These are phyloP conservation scores for Rhinogobio ventralis DNA, from an alignment of 2,797 vertebrate genomes.

Conservation along the genomic window DNA sequence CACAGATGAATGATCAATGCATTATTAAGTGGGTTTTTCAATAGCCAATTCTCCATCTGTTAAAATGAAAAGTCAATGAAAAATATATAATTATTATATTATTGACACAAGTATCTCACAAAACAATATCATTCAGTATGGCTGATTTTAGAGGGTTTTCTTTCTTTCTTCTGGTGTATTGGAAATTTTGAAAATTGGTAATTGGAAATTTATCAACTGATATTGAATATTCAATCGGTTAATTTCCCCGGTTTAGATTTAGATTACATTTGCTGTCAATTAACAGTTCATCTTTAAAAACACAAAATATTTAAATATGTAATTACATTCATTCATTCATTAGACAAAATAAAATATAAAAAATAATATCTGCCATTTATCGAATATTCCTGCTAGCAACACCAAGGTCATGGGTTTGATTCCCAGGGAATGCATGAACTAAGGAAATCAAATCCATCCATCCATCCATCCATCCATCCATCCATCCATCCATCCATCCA, in stretches of 20 bases:
- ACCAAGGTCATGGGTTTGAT: neutral
- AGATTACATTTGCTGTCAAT: neutral
- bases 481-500: too few species aligned
- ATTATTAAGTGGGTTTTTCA: slow-evolving; percentile 18
- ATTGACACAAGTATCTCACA: neutral
- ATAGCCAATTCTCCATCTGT: neutral
- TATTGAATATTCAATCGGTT: neutral
- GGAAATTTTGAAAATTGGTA: too few species aligned
- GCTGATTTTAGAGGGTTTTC: neutral
- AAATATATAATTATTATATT: neutral
- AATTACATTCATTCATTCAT: neutral
- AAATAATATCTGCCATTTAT: too few species aligned
- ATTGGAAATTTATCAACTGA: neutral
- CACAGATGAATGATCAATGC: neutral
- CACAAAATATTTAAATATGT: neutral
- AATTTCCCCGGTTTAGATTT: neutral
- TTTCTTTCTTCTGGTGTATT: too few species aligned
- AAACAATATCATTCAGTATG: neutral
- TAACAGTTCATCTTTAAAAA: neutral
- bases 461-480: too few species aligned
- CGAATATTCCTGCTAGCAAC: neutral
- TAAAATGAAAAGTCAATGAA: slow-evolving; percentile 6
- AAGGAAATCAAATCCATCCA: too few species aligned
- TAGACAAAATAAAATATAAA: too few species aligned
- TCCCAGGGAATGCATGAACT: neutral